Evolutionary conservation across 2,113 vertebrate genomes (phyloP).

Genomic region (Dipodomys ordii): DNA sequence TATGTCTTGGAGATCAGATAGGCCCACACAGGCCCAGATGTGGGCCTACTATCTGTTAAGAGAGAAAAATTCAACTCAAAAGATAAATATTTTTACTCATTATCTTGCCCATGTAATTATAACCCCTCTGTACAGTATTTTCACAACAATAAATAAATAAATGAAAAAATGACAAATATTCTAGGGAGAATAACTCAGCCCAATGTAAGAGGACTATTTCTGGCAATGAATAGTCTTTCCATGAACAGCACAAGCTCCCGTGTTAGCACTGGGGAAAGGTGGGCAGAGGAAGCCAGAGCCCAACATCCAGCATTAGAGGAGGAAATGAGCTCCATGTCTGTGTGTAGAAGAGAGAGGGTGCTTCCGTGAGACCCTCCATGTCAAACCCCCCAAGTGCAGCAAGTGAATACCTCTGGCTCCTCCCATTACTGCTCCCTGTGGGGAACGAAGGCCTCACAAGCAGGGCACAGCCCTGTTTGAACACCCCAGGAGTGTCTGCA

Average conservation of each 20-base stretch:
- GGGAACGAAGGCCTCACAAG: neutral
- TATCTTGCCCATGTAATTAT: too few species aligned
- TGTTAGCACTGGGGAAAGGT: too few species aligned
- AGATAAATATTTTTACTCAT: neutral
- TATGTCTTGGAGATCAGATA: neutral
- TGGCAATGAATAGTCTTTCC: neutral
- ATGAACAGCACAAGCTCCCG: rapidly evolving
- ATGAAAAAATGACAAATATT: neutral
- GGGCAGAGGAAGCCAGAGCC: neutral
- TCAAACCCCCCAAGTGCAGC: neutral
- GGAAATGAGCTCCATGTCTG: rapidly evolving
- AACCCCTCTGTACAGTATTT: too few species aligned
- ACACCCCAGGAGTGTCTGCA: neutral
- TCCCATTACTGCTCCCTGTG: too few species aligned
- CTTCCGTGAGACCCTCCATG: too few species aligned
- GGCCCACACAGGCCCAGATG: rapidly evolving
- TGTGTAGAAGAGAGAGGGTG: neutral
- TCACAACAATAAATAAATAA: too few species aligned
- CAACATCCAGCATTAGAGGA: rapidly evolving
- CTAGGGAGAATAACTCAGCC: neutral
- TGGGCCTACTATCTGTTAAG: neutral
- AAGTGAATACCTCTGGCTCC: neutral
- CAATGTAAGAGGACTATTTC: rapidly evolving
- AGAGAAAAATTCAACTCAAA: neutral
- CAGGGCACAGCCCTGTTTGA: neutral